These are phyloP conservation scores for Aurelia sp. DNA, from an alignment of 30 jellyfish, hydroid and myxozoan genomes.

Conservation along the genomic window DNA sequence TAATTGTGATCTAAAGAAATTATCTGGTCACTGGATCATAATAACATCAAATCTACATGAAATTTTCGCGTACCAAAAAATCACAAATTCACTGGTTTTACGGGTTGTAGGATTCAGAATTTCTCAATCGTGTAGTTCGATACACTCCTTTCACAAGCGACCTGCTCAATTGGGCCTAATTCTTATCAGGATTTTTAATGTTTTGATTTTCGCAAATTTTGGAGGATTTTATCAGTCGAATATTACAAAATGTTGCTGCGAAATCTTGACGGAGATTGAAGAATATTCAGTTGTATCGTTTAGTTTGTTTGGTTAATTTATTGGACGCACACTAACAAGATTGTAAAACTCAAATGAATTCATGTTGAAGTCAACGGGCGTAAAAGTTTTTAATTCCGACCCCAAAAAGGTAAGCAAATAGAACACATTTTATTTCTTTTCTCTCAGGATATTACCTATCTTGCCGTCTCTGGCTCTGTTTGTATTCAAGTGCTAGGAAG, in stretches of 20 bases:
- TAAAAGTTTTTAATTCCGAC: constrained; percentile 59
- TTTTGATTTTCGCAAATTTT: constrained; percentile 3
- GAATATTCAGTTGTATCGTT: background rate
- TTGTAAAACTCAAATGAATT: constrained; percentile 15
- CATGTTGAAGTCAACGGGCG: constrained; percentile 79
- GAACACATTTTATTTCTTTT: too few species aligned
- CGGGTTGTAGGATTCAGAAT: constrained; percentile 36
- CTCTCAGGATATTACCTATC: too few species aligned
- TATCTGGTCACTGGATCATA: too few species aligned
- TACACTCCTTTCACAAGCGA: background rate
- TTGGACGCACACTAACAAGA: background rate
- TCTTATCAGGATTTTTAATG: background rate
- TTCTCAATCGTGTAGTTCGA: constrained; percentile 33
- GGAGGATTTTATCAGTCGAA: background rate
- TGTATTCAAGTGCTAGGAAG: too few species aligned
- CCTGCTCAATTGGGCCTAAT: constrained; percentile 52
- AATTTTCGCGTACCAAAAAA: constrained; percentile 4
- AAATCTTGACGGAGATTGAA: background rate
- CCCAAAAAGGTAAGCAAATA: constrained; percentile 53
- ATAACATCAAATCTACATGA: too few species aligned
- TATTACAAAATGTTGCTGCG: background rate
- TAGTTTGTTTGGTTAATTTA: background rate
- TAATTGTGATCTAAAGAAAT: too few species aligned
- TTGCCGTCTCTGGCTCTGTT: too few species aligned
- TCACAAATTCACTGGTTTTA: constrained; percentile 39